Conservation (phyloP, 2,888 invertebrate genomes). For the Hoplodrina ambigua region DNA sequence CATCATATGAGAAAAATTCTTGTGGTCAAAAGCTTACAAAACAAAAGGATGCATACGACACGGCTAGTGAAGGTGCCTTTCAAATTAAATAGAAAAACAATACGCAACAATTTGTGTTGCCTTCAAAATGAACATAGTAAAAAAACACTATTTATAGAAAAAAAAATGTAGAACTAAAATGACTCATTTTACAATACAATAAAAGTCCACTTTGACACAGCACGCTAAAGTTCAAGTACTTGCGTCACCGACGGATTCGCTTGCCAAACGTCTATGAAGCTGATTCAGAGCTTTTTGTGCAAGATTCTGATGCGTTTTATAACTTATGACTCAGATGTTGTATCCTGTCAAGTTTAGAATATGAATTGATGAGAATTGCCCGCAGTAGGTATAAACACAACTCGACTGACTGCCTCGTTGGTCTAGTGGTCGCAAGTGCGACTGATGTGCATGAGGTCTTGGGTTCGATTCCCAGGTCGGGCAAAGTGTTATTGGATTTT, state of each 20-base stretch:
- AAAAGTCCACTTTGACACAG: constrained; percentile 22
- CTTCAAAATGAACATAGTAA: not conserved
- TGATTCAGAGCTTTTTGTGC: constrained; percentile 46
- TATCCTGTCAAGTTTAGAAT: constrained; percentile 22
- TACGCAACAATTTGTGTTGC: not conserved
- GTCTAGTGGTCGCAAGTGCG: too few relatives aligned
- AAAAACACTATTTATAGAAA: not conserved
- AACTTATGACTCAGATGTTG: constrained; percentile 34
- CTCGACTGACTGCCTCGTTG: too few relatives aligned
- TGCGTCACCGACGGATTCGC: constrained; percentile 44
- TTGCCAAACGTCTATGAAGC: constrained; percentile 25
- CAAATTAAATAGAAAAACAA: not conserved
- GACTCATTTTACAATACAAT: constrained; percentile 6
- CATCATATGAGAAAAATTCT: too few relatives aligned
- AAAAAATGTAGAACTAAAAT: not conserved
- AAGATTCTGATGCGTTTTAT: constrained; percentile 30
- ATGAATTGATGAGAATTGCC: constrained; percentile 1
- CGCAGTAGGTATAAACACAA: not conserved
- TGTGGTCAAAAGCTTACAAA: too few relatives aligned
- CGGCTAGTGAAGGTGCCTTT: too few relatives aligned
- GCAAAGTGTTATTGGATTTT: too few relatives aligned
- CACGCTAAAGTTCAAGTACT: constrained; percentile 32
- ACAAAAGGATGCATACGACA: too few relatives aligned
- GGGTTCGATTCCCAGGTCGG: too few relatives aligned
- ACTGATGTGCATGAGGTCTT: too few relatives aligned